phyloP scores from a whole-genome alignment of 2,113 vertebrate species.

The Zosterops japonicus region DNA sequence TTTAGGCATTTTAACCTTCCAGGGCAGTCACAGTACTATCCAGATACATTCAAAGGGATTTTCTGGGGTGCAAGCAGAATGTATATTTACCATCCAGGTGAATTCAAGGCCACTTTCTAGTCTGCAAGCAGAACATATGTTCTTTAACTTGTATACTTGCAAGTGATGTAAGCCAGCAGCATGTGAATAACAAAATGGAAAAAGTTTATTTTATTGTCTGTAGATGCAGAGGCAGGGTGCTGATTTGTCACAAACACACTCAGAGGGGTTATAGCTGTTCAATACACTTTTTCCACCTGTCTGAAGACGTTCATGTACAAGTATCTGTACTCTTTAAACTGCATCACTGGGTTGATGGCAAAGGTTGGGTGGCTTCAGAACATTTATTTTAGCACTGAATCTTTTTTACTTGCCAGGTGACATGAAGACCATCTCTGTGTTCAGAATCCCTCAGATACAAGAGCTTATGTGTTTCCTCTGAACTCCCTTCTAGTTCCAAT shows the following conservation, averaged over 20 bases:
- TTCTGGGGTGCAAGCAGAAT: background rate
- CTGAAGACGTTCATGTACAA: background rate
- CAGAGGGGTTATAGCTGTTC: background rate
- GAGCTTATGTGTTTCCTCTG: background rate
- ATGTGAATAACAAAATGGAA: background rate
- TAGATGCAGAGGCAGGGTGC: background rate
- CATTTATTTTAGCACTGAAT: background rate
- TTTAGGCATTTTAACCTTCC: background rate
- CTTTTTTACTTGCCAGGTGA: background rate
- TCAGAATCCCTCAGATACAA: background rate
- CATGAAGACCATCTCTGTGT: background rate
- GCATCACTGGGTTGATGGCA: background rate
- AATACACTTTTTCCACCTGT: background rate
- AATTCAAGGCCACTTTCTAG: background rate
- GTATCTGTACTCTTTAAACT: background rate
- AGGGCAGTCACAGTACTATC: background rate
- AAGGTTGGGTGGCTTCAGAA: background rate
- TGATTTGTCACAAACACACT: background rate
- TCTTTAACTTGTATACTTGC: background rate
- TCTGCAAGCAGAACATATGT: background rate
- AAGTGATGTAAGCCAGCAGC: background rate
- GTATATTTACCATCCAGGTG: background rate
- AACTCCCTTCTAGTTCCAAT: background rate
- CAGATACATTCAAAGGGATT: background rate
- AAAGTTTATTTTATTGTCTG: background rate